Evolutionary conservation across 2,888 invertebrate species (phyloP).

Genomic region (Microplitis manilae): DNA sequence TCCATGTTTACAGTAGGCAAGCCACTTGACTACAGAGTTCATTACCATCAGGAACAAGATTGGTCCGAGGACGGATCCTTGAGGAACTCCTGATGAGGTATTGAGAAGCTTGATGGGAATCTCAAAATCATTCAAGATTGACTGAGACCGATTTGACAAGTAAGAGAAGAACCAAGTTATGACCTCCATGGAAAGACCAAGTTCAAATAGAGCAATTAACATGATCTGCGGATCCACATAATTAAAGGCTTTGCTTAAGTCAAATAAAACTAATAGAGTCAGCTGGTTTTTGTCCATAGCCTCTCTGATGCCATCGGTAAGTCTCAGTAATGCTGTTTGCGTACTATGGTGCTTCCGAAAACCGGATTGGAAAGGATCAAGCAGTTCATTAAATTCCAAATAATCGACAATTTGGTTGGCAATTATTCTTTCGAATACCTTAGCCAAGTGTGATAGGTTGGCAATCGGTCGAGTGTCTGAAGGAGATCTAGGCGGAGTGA

Average conservation of each 20-base stretch:
- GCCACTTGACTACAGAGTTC: too few relatives aligned
- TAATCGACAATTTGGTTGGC: not conserved
- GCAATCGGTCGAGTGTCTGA: too few relatives aligned
- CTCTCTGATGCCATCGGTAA: constrained; percentile 14
- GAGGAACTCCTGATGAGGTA: constrained; percentile 14
- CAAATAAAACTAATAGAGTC: constrained; percentile 32
- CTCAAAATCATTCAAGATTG: not conserved
- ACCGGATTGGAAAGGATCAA: constrained; percentile 25
- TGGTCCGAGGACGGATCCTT: constrained; percentile 16
- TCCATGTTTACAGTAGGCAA: too few relatives aligned
- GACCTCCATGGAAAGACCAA: not conserved
- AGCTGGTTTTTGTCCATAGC: constrained; percentile 16
- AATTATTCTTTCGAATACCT: constrained; percentile 13
- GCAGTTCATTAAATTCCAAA: not conserved
- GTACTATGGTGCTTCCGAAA: constrained; percentile 25
- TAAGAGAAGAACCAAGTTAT: constrained; percentile 6
- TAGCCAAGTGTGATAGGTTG: not conserved
- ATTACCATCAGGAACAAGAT: too few relatives aligned
- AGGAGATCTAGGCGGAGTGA: not conserved
- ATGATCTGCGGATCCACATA: not conserved
- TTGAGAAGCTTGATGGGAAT: not conserved
- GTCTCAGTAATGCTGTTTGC: constrained; percentile 20
- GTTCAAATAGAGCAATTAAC: not conserved
- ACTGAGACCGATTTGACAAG: not conserved
- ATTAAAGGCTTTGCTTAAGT: constrained; percentile 30